Percentiles rank a stretch among this genome's conserved stretches.
Conservation (phyloP, 2,113 vertebrate genomes). For the Galbula dea region DNA sequence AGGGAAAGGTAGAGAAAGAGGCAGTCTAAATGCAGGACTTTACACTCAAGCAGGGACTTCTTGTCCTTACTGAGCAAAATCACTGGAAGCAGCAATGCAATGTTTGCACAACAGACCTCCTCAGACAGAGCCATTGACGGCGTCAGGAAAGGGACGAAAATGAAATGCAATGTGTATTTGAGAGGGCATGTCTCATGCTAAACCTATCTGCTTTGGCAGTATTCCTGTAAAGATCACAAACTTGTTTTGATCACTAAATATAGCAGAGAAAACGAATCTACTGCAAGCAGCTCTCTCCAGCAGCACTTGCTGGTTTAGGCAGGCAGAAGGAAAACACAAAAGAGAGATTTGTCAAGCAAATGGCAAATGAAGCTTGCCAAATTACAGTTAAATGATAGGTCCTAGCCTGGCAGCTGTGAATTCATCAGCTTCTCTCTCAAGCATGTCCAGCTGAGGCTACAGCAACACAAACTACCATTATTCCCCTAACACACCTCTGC, state of each 20-base stretch:
- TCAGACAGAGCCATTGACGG: background rate
- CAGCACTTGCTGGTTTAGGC: background rate
- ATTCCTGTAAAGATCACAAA: background rate
- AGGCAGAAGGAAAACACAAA: background rate
- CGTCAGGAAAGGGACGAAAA: background rate
- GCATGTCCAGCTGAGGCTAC: background rate
- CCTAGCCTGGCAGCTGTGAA: slow-evolving; percentile 17
- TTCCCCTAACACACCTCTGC: background rate
- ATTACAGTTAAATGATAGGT: slow-evolving; percentile 22
- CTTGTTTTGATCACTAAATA: slow-evolving; percentile 39
- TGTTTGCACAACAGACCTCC: slow-evolving; percentile 15
- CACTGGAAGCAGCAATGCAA: background rate
- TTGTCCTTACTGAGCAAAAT: background rate
- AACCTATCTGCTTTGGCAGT: slow-evolving; percentile 23
- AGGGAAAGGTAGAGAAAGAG: background rate
- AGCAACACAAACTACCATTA: background rate
- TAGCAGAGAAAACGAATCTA: slow-evolving; percentile 11
- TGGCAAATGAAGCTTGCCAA: background rate
- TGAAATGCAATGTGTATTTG: background rate
- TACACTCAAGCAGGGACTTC: background rate
- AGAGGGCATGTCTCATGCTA: background rate
- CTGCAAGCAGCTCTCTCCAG: background rate
- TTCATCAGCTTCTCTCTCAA: background rate
- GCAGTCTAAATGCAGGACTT: background rate
- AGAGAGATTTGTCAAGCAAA: slow-evolving; percentile 9